Percentiles rank a stretch among this genome's conserved stretches.
Evolutionary conservation across 2,888 invertebrate species (phyloP).

Genomic region (Labia minor): DNA sequence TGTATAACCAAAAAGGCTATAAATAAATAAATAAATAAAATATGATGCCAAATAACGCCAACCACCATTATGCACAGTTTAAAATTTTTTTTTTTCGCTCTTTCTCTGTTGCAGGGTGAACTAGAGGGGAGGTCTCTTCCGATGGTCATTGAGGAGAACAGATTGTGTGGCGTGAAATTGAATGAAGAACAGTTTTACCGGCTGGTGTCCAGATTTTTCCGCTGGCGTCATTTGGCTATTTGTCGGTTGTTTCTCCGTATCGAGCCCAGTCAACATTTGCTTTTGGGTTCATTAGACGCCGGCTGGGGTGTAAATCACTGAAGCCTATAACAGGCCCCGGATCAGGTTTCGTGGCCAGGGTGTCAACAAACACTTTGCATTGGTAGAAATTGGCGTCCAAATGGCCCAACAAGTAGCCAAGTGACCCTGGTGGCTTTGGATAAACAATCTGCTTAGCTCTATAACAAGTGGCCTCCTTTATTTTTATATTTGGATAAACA

Average conservation of each 20-base stretch:
- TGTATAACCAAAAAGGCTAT: too few species aligned
- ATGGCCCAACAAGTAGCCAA: neutral
- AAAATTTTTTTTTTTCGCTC: too few species aligned
- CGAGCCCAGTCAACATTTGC: neutral
- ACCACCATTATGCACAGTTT: too few species aligned
- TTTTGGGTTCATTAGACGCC: neutral
- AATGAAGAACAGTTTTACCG: too few species aligned
- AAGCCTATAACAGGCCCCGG: constrained; percentile 1
- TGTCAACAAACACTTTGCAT: constrained; percentile 9
- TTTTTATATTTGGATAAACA: too few species aligned
- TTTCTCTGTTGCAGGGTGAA: too few species aligned
- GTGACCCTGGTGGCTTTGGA: neutral
- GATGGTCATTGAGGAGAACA: too few species aligned
- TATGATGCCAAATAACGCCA: too few species aligned
- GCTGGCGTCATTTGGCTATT: constrained; percentile 8
- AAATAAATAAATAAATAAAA: too few species aligned
- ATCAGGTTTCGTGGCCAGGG: neutral
- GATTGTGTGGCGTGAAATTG: too few species aligned
- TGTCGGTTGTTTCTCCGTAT: constrained; percentile 1
- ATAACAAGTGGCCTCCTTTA: neutral
- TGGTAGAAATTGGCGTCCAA: too few species aligned
- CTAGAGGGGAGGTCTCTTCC: too few species aligned
- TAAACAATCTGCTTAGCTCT: neutral
- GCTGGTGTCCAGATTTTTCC: neutral
- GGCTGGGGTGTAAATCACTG: neutral